These are phyloP conservation scores for Drosophila prostipennis DNA, from an alignment of 2,888 invertebrate species.

Conservation along the genomic window DNA sequence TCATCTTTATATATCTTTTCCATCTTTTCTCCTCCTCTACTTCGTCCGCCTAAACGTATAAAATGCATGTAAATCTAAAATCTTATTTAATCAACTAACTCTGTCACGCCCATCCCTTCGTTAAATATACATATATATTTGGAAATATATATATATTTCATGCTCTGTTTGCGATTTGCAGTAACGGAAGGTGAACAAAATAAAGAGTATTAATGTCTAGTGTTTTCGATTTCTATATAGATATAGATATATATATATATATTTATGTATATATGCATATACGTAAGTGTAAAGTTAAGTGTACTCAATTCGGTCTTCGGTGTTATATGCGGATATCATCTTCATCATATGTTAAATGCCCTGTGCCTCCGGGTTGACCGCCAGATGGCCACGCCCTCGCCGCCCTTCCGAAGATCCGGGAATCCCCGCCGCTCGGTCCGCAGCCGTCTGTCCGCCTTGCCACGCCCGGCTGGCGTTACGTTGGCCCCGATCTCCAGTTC, in stretches of 20 bases:
- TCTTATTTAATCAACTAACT: constrained; percentile 61
- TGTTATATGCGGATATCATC: constrained; percentile 41
- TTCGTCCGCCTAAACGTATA: constrained; percentile 59
- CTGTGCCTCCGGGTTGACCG: neutral
- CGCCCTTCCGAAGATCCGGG: neutral
- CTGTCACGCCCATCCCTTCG: constrained; percentile 25
- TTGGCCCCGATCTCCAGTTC: constrained; percentile 5
- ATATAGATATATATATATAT: constrained; percentile 25
- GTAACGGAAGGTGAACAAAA: constrained; percentile 22
- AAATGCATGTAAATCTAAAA: constrained; percentile 73
- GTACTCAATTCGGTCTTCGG: constrained; percentile 63
- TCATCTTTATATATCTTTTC: constrained; percentile 12
- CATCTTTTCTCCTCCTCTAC: constrained; percentile 2
- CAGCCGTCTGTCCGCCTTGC: constrained; percentile 25
- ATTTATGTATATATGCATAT: constrained; percentile 31
- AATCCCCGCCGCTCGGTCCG: constrained; percentile 2
- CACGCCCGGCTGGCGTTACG: constrained; percentile 22
- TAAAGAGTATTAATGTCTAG: constrained; percentile 22
- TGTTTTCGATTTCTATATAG: constrained; percentile 37
- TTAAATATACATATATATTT: constrained; percentile 5
- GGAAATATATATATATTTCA: neutral
- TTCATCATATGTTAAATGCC: constrained; percentile 23
- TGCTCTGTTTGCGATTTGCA: constrained; percentile 12
- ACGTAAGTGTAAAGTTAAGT: constrained; percentile 59
- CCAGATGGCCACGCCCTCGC: neutral